Conservation (phyloP, 1,140 invertebrate species). For the Bathynomus jamesi region DNA sequence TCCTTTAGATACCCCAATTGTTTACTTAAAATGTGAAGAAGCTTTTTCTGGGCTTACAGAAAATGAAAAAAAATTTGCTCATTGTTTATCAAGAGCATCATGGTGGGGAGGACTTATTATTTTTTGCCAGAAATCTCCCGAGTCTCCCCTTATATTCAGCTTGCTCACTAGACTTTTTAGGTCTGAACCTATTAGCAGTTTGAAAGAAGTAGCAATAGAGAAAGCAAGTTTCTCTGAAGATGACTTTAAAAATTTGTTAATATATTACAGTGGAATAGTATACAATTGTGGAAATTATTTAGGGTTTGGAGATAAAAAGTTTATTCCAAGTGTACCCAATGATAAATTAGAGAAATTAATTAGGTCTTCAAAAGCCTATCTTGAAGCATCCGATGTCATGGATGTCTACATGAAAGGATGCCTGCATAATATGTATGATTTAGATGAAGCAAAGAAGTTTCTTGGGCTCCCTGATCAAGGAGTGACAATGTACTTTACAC, state of each 20-base stretch:
- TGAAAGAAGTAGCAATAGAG: slow-evolving; percentile 56
- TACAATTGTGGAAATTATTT: slow-evolving; percentile 91
- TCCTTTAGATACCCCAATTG: slow-evolving; percentile 77
- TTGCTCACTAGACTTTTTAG: slow-evolving; percentile 74
- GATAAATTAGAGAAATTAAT: slow-evolving; percentile 66
- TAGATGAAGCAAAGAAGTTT: slow-evolving; percentile 59
- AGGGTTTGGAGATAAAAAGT: slow-evolving; percentile 87
- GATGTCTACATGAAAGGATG: slow-evolving; percentile 54
- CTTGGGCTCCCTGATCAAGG: slow-evolving; percentile 63
- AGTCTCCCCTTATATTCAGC: slow-evolving; percentile 77
- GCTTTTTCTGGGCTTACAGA: slow-evolving; percentile 73
- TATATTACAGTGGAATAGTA: slow-evolving; percentile 49
- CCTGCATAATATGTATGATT: slow-evolving; percentile 57
- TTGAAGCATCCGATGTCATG: slow-evolving; percentile 47
- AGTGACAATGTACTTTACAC: slow-evolving; percentile 84
- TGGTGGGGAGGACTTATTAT: slow-evolving; percentile 82
- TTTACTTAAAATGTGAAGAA: too few relatives aligned
- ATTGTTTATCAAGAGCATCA: slow-evolving; percentile 78
- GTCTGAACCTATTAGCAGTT: slow-evolving; percentile 56
- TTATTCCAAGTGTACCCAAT: slow-evolving; percentile 74
- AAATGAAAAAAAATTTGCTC: slow-evolving; percentile 80
- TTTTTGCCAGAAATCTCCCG: slow-evolving; percentile 60
- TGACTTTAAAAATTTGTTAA: slow-evolving; percentile 57
- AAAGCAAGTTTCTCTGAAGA: slow-evolving; percentile 61
- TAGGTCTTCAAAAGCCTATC: slow-evolving; percentile 59